Evolutionary conservation across 2,113 vertebrate genomes (phyloP), one percentile per base, ranked within the genome.

Genomic region (Alces alces): DNA sequence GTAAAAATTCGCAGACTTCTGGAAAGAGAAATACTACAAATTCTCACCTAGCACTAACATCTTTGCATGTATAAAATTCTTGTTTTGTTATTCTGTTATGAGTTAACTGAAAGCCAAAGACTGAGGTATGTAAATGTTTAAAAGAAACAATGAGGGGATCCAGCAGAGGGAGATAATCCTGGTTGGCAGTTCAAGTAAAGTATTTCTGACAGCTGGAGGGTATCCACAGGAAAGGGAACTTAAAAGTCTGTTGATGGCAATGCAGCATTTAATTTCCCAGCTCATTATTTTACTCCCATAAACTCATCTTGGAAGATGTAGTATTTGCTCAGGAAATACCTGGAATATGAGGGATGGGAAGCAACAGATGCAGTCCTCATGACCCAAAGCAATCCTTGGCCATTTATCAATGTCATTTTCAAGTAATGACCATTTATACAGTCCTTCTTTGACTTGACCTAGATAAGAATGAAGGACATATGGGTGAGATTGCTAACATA

Each of bases 51-150:
- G 17, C 13, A 57, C 14, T 82, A 76, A 58, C 21, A 16, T 45
- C 19, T 86, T 86, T 86, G 27, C 19, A n/a, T 64, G 7, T 85
- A 23, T 52, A 19, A 84, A 86, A 78, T 55, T 78, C 61, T 80
- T 45, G 57, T 16, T 55, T 39, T 89, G 13, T 11, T 96, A 55
- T 73, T 82, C 83, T 80, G 28, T 36, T 78, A n/a, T 84, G 14
- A 93, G 43, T 19, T 83, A 89, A 54, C 55, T 36, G n/a, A 36
- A 94, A 73, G 33, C 9, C 47, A 91, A 80, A 84, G 76, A 70
- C 23, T n/a, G 54, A 92, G 27, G 33, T 14, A 86, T 23, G 9
- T 27, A 58, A 93, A 87, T 83, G 13, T 30, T 47, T 64, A 50
- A 83, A 52, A 60, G 43, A 85, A 82, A 82, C 30, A 89, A 78